These are phyloP conservation scores for Pteria penguin DNA, from an alignment of 2,888 invertebrate species.

Conservation along the genomic window DNA sequence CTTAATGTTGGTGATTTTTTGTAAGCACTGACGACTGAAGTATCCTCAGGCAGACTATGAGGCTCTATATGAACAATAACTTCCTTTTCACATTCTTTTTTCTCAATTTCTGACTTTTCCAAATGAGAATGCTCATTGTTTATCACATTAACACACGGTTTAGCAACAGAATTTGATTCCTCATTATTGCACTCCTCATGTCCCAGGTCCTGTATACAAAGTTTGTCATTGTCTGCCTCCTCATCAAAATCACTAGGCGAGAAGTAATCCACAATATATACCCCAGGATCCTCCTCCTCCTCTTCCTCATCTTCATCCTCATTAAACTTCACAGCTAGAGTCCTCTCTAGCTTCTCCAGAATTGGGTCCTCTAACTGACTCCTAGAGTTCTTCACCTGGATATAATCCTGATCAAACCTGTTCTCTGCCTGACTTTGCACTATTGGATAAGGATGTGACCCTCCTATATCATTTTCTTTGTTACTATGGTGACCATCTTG, in stretches of 20 bases:
- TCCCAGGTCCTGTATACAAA: background rate
- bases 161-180: background rate
- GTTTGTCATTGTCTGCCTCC: background rate
- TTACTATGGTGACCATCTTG: background rate
- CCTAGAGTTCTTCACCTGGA: background rate
- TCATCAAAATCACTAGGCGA: background rate
- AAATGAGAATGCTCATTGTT: background rate
- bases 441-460: constrained; percentile 21
- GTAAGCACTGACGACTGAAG: constrained; percentile 41
- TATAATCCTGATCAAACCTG: background rate
- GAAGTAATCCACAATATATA: background rate
- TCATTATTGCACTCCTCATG: no score
- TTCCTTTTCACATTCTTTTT: background rate
- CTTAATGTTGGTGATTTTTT: constrained; percentile 33
- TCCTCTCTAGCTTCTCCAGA: constrained; percentile 12
- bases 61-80: background rate
- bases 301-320: background rate
- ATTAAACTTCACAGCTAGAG: background rate
- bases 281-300: no score
- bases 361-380: background rate
- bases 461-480: constrained; percentile 13
- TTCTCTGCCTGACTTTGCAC: background rate
- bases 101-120: background rate
- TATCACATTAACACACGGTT: background rate
- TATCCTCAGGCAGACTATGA: constrained; percentile 8